These are phyloP conservation scores for Mycetomoellerius zeteki DNA, from an alignment of 1,140 invertebrate species.

Conservation along the genomic window DNA sequence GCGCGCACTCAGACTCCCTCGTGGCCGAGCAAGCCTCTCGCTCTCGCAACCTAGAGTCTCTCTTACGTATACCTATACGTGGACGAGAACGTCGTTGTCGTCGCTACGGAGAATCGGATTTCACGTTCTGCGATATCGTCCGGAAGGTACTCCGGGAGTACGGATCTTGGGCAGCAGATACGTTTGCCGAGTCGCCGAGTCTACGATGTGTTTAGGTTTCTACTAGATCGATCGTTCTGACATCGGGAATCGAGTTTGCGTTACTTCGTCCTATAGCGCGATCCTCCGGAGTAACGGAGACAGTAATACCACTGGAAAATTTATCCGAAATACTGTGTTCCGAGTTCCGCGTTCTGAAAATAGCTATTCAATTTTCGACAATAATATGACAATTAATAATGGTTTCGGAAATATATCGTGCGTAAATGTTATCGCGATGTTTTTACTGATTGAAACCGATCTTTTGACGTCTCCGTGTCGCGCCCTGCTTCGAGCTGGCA, in stretches of 20 bases:
- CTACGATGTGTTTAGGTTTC: constrained; percentile 46
- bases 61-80: constrained; percentile 24
- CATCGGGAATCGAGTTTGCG: constrained; percentile 40
- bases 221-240: neutral
- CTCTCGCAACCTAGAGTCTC: constrained; percentile 57
- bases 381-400: neutral
- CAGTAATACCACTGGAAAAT: neutral
- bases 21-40: constrained; percentile 63
- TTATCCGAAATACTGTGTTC: neutral
- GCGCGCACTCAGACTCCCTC: constrained; percentile 20
- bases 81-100: constrained; percentile 29
- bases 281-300: neutral
- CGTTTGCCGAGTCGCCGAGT: constrained; percentile 41
- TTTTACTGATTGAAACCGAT: constrained; percentile 18
- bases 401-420: neutral
- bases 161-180: constrained; percentile 14
- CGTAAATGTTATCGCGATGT: neutral
- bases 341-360: neutral
- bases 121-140: constrained; percentile 33
- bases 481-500: constrained; percentile 19
- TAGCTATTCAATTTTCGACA: neutral
- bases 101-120: constrained; percentile 55
- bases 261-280: neutral
- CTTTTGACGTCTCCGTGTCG: constrained; percentile 16
- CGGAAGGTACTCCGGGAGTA: neutral